phyloP scores from a whole-genome alignment of 2,888 invertebrate genomes.

The Orthonevra nobilis region DNA sequence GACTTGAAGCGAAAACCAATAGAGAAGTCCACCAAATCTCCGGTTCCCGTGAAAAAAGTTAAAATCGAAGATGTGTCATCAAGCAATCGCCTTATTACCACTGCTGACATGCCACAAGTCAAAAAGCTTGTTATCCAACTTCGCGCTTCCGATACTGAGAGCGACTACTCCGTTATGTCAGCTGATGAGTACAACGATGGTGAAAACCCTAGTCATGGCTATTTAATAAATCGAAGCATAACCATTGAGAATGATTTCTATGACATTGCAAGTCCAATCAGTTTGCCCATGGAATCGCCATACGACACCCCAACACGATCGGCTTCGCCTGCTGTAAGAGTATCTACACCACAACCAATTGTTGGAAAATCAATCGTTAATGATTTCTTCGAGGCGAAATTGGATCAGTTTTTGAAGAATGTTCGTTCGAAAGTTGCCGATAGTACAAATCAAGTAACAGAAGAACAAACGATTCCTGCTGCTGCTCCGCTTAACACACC shows the following conservation, averaged over 20 bases:
- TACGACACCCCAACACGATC: conserved; percentile 74
- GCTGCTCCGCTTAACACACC: conserved; percentile 71
- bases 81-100: conserved; percentile 76
- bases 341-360: conserved; percentile 10
- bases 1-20: conserved; percentile 72
- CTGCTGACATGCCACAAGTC: conserved; percentile 74
- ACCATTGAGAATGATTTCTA: conserved; percentile 67
- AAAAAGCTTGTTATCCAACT: conserved; percentile 76
- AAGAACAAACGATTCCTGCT: no score
- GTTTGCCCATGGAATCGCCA: conserved; percentile 75
- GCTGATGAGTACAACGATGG: conserved; percentile 73
- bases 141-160: conserved; percentile 73
- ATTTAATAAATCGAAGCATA: conserved; percentile 30
- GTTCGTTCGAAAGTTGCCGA: conserved; percentile 74
- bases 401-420: conserved; percentile 77
- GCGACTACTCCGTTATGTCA: conserved; percentile 51
- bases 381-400: conserved; percentile 76
- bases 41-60: conserved; percentile 17
- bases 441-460: no score
- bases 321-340: conserved; percentile 73
- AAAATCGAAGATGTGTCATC: conserved; percentile 27
- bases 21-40: neutral
- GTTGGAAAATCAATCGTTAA: conserved; percentile 72
- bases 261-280: conserved; percentile 76
- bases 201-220: conserved; percentile 1